A percentile compares a stretch with the other conserved stretches of the same genome.
phyloP scores from a whole-genome alignment of 2,888 invertebrate genomes.

The Serrognathus titanus region DNA sequence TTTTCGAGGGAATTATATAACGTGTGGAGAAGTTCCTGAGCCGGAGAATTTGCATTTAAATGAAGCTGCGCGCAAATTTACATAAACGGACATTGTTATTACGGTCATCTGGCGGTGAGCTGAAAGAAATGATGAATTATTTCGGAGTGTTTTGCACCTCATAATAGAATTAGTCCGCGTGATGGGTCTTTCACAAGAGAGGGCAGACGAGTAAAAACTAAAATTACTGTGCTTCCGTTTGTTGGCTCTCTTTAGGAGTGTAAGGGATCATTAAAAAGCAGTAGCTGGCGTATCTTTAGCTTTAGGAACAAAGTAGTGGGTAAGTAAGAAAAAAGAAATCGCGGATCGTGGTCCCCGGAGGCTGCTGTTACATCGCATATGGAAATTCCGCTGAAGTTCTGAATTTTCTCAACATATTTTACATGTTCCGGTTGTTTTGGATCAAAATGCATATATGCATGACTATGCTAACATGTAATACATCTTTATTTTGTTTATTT shows the following conservation, averaged over 20 bases:
- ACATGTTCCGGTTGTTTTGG: constrained; percentile 11
- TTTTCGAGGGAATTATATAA: neutral
- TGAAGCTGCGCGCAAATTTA: neutral
- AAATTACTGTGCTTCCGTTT: no score
- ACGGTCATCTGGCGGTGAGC: neutral
- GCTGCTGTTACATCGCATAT: constrained; percentile 13
- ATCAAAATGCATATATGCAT: constrained; percentile 21
- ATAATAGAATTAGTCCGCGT: no score
- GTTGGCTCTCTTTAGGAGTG: no score
- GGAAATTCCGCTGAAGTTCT: constrained; percentile 12
- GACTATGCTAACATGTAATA: constrained; percentile 18
- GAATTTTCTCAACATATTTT: constrained; percentile 16
- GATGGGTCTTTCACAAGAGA: no score
- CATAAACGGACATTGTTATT: neutral
- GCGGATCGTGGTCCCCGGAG: constrained; percentile 13
- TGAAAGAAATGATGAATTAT: neutral
- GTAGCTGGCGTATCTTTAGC: constrained; percentile 1
- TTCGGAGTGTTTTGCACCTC: neutral
- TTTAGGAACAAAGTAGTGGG: constrained; percentile 1
- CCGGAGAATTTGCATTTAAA: constrained; percentile 1
- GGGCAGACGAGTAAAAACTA: neutral
- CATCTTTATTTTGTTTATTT: neutral
- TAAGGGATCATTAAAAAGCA: neutral
- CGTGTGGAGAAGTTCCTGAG: neutral
- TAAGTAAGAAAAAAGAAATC: constrained; percentile 8